phyloP scores from a whole-genome alignment of 2,797 vertebrate species.

The Echiichthys vipera region DNA sequence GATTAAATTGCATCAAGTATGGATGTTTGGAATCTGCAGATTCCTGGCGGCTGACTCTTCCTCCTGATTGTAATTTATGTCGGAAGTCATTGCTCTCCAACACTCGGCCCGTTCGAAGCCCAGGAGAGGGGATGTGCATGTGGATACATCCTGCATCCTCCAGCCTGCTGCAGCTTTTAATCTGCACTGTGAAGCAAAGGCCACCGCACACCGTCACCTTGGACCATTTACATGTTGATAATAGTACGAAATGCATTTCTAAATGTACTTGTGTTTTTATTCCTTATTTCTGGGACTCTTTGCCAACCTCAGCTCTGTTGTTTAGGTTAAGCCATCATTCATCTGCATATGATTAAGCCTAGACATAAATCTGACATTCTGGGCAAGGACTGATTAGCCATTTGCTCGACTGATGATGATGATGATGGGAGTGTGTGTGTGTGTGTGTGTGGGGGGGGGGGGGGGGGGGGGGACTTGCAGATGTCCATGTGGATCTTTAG shows the following conservation, averaged over 20 bases:
- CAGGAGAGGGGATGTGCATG: conserved; percentile 61
- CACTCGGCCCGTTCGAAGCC: conserved; percentile 51
- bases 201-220: conserved; percentile 38
- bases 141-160: conserved; percentile 47
- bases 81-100: conserved; percentile 82
- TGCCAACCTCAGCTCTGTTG: conserved; percentile 46
- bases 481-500: conserved; percentile 61
- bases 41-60: conserved; percentile 84
- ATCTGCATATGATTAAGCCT: conserved; percentile 78
- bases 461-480: conserved; percentile 35
- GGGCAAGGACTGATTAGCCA: conserved; percentile 73
- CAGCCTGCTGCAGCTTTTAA: conserved; percentile 31
- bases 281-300: conserved; percentile 17
- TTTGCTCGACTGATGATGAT: conserved; percentile 57
- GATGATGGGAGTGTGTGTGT: conserved; percentile 22
- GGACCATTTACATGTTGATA: conserved; percentile 26
- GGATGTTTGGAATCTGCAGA: conserved; percentile 83
- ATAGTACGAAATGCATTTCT: conserved; percentile 43
- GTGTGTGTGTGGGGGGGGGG: conserved; percentile 24
- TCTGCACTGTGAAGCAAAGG: not conserved
- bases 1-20: conserved; percentile 86
- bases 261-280: conserved; percentile 43
- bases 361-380: conserved; percentile 71
- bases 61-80: conserved; percentile 85
- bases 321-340: conserved; percentile 76